Evolutionary conservation across 2,113 vertebrate species (phyloP).

Genomic region (Turnix velox): DNA sequence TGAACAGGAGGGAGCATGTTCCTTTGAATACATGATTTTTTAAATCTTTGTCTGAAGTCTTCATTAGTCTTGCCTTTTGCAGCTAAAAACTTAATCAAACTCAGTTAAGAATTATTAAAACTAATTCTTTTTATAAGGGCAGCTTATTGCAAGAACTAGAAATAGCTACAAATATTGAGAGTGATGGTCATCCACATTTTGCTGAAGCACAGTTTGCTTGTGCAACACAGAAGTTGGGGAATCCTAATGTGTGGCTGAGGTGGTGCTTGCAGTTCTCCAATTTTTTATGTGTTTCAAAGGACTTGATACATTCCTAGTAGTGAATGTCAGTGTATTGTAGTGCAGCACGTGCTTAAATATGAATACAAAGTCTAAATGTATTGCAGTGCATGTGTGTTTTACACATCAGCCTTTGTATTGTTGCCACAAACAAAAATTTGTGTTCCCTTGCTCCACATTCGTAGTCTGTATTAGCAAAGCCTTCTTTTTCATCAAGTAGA

Average conservation of each 20-base stretch:
- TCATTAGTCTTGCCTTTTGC: slow-evolving; percentile 28
- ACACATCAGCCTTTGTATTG: not conserved
- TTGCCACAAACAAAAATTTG: not conserved
- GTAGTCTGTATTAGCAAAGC: not conserved
- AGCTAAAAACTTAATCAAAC: slow-evolving; percentile 19
- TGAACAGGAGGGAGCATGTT: slow-evolving; percentile 62
- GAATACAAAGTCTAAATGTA: not conserved
- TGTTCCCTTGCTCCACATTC: not conserved
- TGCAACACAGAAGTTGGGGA: fast-evolving
- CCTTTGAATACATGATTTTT: slow-evolving; percentile 53
- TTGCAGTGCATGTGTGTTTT: not conserved
- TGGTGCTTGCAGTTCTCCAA: not conserved
- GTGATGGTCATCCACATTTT: not conserved
- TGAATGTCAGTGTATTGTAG: not conserved
- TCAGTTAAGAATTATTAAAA: not conserved
- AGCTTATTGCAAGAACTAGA: not conserved
- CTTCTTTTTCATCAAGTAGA: not conserved
- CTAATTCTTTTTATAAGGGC: not conserved
- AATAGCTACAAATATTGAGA: not conserved
- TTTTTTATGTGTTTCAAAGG: not conserved
- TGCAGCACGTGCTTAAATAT: fast-evolving
- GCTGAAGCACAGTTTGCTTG: not conserved
- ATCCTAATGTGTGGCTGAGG: not conserved
- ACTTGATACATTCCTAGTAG: not conserved
- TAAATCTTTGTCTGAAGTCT: slow-evolving; percentile 27